Conservation (phyloP, 2,888 invertebrate genomes). For the Mesodorylaimus sp. region DNA sequence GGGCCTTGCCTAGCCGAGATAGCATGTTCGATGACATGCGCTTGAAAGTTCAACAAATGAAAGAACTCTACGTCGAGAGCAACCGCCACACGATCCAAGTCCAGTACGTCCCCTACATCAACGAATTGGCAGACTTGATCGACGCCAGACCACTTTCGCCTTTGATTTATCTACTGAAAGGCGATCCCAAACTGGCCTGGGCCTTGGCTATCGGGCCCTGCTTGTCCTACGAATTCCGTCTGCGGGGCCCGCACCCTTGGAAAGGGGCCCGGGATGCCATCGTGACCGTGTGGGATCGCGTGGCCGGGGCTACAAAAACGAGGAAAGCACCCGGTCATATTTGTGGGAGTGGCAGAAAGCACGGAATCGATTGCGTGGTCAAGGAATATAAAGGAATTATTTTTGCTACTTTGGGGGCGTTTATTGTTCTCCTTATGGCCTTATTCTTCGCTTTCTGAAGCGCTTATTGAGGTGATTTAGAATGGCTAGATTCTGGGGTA, state of each 20-base stretch:
- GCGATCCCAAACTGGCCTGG: constrained; percentile 21
- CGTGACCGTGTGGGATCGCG: constrained; percentile 18
- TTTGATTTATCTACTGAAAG: constrained; percentile 21
- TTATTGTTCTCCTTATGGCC: too few relatives aligned
- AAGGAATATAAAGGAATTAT: too few relatives aligned
- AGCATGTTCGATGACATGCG: constrained; percentile 30
- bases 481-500: too few relatives aligned
- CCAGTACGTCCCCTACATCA: constrained; percentile 31
- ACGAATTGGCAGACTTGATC: constrained; percentile 32
- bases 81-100: constrained; percentile 34
- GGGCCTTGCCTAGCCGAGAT: neutral
- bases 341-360: too few relatives aligned
- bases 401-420: too few relatives aligned
- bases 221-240: constrained; percentile 30
- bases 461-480: too few relatives aligned
- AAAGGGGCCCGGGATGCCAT: constrained; percentile 33
- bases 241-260: constrained; percentile 34
- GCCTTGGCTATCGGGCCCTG: constrained; percentile 26
- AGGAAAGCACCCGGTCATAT: too few relatives aligned
- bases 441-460: too few relatives aligned
- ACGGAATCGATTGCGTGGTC: too few relatives aligned
- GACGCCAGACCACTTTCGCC: constrained; percentile 34
- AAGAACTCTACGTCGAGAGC: constrained; percentile 18
- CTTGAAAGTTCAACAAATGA: constrained; percentile 23
- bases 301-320: too few relatives aligned